Base-by-base conservation (phyloP, 2,888 invertebrate genomes). In the Uropetala carovei region DNA sequence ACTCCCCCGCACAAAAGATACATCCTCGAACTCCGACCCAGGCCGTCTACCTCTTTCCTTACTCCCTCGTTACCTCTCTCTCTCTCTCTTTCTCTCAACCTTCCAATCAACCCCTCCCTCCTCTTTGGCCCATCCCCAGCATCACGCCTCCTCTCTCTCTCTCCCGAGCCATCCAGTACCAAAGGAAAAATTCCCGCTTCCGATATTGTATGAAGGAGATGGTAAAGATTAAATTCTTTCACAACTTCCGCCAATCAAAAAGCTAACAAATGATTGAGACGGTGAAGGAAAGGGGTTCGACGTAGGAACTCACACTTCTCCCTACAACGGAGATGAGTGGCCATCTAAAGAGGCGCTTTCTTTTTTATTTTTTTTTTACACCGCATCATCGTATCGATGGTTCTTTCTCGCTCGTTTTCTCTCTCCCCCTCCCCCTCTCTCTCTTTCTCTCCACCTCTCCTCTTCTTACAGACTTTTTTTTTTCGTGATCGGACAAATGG, bases 141-240 rank as follows among this genome's bases (percentile, higher is more conserved):
- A 64, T 64, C 64, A 64, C 64, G 64, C 64, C 64, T 64, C 64
- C 16, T 8, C 64, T n/a, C 16, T n/a, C 16, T 14, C 64, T 64
- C 64, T 64, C 16, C 64, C 16, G 64, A 14, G 64, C 18, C 16
- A 10, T 64, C n/a, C 64, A 7, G 64, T 64, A 64, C 64, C 75
- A 75, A 75, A 75, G 75, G 75, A 75, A 75, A 64, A 75, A 75
- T 27, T 75, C 75, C 75, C 75, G 75, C 75, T 75, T 75, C 75
- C 75, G 75, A 75, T 75, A 75, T 75, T 27, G 75, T 22, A 75
- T 75, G 75, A 22, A 27, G 9, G 75, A 75, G 75, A 68, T 68
- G n/a, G 68, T 18, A 68, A 9, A 68, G 68, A 75, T 75, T 75
- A 75, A 75, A 75, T 75, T 27, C 75, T 75, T 75, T 27, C 75